These are phyloP conservation scores for Phalacrocorax pelagicus DNA, from an alignment of 2,113 vertebrate species.

Conservation along the genomic window DNA sequence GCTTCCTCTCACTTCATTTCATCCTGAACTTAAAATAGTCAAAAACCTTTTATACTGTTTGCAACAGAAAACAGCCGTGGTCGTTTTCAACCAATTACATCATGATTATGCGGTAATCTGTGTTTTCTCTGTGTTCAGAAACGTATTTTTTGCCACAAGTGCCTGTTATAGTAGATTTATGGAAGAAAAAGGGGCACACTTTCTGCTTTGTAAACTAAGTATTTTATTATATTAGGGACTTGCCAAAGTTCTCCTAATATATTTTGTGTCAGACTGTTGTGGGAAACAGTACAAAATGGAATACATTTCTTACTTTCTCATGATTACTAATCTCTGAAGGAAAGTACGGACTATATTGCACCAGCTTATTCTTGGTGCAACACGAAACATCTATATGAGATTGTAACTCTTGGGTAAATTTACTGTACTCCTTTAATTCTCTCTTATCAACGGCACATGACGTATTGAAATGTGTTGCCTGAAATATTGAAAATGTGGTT, in stretches of 20 bases:
- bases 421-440: neutral
- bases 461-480: neutral
- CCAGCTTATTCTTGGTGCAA: neutral
- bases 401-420: neutral
- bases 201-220: constrained; percentile 46
- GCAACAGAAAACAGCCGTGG: constrained; percentile 39
- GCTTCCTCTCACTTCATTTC: constrained; percentile 67
- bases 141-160: constrained; percentile 33
- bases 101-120: constrained; percentile 46
- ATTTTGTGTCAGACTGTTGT: constrained; percentile 46
- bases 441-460: neutral
- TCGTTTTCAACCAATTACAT: constrained; percentile 57
- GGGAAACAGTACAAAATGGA: constrained; percentile 9
- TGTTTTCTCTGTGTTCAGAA: constrained; percentile 43
- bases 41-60: constrained; percentile 2
- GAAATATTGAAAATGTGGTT: neutral
- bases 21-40: constrained; percentile 41
- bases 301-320: constrained; percentile 33
- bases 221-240: constrained; percentile 31
- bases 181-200: neutral
- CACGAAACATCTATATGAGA: neutral
- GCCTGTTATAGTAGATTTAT: constrained; percentile 40
- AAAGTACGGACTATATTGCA: neutral
- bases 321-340: constrained; percentile 6
- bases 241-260: constrained; percentile 36